phyloP scores from a whole-genome alignment of 2,888 invertebrate species.

The Argyresthia albistria region DNA sequence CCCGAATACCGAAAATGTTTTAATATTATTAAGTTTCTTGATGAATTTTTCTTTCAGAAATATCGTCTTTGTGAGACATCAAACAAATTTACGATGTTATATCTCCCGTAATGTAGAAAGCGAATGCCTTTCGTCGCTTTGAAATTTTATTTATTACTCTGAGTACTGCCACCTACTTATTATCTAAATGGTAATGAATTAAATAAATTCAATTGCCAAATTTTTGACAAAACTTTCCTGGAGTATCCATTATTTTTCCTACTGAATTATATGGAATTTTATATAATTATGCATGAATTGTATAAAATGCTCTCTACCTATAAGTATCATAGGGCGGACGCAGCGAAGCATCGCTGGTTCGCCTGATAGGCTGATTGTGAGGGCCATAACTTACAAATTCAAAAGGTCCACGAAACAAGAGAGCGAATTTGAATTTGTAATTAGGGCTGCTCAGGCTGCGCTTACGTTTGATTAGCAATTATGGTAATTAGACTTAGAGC shows the following conservation, averaged over 20 bases:
- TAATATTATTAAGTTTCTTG: conserved; percentile 56
- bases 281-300: not conserved
- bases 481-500: conserved; percentile 69
- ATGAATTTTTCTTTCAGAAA: conserved; percentile 47
- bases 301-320: no score
- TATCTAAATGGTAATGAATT: not conserved
- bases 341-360: conserved; percentile 21
- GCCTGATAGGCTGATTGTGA: conserved; percentile 46
- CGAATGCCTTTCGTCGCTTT: conserved; percentile 29
- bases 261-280: not conserved
- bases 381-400: conserved; percentile 66
- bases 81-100: conserved; percentile 46
- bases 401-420: conserved; percentile 67
- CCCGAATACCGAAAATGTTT: conserved; percentile 49
- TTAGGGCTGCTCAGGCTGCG: conserved; percentile 49
- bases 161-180: not conserved
- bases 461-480: conserved; percentile 72
- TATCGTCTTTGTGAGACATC: conserved; percentile 51
- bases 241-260: not conserved
- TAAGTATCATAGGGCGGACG: not conserved
- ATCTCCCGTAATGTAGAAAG: conserved; percentile 20
- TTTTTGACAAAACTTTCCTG: not conserved
- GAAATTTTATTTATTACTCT: conserved; percentile 23
- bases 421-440: conserved; percentile 70
- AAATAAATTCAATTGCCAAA: not conserved